These are phyloP conservation scores for Zalophus californianus DNA, from an alignment of 2,797 vertebrate species.

Conservation along the genomic window DNA sequence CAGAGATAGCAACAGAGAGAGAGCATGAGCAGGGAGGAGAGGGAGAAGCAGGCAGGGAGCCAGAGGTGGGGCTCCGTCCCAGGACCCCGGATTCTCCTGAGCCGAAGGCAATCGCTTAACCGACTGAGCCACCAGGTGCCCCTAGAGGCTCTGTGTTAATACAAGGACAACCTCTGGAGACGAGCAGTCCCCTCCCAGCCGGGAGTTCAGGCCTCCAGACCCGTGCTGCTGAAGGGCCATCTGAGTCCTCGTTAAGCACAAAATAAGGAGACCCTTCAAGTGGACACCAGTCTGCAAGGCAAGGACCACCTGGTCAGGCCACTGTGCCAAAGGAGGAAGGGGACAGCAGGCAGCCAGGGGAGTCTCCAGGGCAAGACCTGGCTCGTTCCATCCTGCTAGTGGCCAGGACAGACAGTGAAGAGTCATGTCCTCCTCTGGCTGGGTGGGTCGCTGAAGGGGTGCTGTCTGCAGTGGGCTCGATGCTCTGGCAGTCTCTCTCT, in stretches of 20 bases:
- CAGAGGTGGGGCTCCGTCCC: too few species aligned
- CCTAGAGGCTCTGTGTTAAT: neutral
- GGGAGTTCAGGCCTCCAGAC: neutral
- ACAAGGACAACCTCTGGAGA: neutral
- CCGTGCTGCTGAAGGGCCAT: accelerated
- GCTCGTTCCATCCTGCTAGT: neutral
- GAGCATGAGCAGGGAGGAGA: too few species aligned
- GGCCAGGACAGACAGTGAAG: neutral
- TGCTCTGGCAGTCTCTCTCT: neutral
- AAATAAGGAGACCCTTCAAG: neutral
- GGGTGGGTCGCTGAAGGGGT: too few species aligned
- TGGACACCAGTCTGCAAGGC: neutral
- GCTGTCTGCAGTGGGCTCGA: neutral
- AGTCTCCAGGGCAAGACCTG: neutral
- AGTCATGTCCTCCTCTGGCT: neutral
- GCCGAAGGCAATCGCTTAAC: too few species aligned
- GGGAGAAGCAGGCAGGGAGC: too few species aligned
- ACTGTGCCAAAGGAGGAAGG: neutral
- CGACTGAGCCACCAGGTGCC: too few species aligned
- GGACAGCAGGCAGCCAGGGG: neutral
- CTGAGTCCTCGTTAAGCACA: too few species aligned
- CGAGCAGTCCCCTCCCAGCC: neutral
- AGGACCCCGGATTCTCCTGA: too few species aligned
- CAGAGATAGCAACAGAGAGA: too few species aligned
- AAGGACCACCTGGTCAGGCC: neutral